A percentile compares a stretch with the other conserved stretches of the same genome.
Evolutionary conservation across 2,888 invertebrate species (phyloP).

Genomic region (Lamellibrachia columna): DNA sequence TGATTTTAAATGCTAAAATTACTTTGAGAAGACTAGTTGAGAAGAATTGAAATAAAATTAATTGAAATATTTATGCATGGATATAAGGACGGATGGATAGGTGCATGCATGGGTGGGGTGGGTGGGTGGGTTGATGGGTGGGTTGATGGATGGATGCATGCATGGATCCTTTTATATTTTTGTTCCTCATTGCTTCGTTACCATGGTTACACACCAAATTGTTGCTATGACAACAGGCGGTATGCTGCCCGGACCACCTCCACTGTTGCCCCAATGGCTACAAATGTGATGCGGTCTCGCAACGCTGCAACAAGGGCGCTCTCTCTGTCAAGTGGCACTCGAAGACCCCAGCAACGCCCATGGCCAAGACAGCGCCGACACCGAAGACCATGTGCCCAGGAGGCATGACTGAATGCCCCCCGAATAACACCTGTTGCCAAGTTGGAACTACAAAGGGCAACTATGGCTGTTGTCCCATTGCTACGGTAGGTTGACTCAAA

Average conservation of each 20-base stretch:
- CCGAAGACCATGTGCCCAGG: background rate
- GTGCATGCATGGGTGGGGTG: too few relatives aligned
- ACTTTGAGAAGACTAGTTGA: too few relatives aligned
- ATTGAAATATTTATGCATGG: too few relatives aligned
- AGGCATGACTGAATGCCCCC: background rate
- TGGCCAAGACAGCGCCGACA: background rate
- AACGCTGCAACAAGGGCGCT: background rate
- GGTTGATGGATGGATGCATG: too few relatives aligned
- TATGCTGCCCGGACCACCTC: conserved; percentile 20
- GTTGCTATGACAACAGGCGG: conserved; percentile 19
- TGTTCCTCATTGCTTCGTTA: background rate
- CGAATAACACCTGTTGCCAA: background rate
- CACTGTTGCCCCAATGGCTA: conserved; percentile 22
- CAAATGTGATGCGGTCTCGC: background rate
- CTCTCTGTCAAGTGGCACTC: background rate
- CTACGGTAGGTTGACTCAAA: background rate
- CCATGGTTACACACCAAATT: background rate
- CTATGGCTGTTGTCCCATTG: background rate
- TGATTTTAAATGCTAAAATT: background rate
- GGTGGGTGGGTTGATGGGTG: too few relatives aligned
- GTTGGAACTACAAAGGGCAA: background rate
- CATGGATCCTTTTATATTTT: background rate
- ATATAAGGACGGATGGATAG: too few relatives aligned
- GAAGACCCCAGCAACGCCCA: background rate
- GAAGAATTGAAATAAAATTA: too few relatives aligned